Evolutionary conservation across 2,888 invertebrate species (phyloP).

Genomic region (Cheiracanthium punctorium): DNA sequence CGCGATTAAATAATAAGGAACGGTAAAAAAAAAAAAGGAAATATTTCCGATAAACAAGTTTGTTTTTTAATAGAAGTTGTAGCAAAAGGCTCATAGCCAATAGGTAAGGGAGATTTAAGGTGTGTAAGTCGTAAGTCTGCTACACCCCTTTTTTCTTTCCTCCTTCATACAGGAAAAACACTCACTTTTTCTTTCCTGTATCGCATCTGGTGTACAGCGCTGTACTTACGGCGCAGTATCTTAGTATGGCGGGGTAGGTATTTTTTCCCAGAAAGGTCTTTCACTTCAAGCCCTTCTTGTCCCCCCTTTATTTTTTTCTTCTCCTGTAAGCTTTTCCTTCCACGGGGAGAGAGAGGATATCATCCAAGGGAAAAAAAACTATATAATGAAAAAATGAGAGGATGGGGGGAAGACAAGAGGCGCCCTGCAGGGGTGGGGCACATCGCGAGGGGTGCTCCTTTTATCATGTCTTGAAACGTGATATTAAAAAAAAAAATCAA

Average conservation of each 20-base stretch:
- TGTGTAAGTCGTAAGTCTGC: conserved; percentile 49
- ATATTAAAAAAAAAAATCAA: no score
- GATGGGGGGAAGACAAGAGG: conserved; percentile 14
- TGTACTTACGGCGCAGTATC: conserved; percentile 14
- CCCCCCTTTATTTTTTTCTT: conserved; percentile 9
- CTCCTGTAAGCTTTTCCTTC: conserved; percentile 1
- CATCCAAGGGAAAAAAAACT: neutral
- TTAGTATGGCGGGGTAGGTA: conserved; percentile 16
- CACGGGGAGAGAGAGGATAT: conserved; percentile 8
- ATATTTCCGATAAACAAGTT: neutral
- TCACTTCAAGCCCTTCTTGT: conserved; percentile 59
- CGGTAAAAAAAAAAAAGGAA: no score
- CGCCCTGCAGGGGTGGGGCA: conserved; percentile 28
- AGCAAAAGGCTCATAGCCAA: neutral
- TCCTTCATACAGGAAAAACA: conserved; percentile 48
- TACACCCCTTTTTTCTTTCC: conserved; percentile 41
- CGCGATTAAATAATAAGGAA: no score
- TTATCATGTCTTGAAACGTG: neutral
- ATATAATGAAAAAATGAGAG: conserved; percentile 10
- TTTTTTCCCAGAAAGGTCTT: conserved; percentile 66
- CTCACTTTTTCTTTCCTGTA: conserved; percentile 58
- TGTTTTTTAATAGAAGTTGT: neutral
- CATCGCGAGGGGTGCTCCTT: neutral
- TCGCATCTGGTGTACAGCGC: conserved; percentile 40
- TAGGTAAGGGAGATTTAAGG: conserved; percentile 9